Percentiles rank a stretch among this genome's conserved stretches.
phyloP scores from a whole-genome alignment of 2,113 vertebrate species.

The Anarhynchus alexandrinus region DNA sequence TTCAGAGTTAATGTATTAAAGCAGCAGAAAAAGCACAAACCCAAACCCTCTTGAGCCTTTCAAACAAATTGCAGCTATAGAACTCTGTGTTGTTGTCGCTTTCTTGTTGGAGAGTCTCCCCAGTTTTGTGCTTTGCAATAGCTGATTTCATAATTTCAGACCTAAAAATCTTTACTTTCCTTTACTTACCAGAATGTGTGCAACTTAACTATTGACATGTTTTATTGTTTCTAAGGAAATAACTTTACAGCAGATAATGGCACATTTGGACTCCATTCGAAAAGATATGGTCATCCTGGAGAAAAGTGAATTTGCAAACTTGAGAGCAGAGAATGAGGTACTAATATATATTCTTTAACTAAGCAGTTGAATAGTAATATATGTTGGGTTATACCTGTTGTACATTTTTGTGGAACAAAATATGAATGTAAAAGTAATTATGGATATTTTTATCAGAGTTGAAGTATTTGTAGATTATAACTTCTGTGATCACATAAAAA shows the following conservation, averaged over 20 bases:
- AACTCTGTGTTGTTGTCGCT: neutral
- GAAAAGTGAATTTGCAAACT: slow-evolving; percentile 96
- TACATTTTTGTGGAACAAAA: neutral
- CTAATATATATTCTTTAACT: neutral
- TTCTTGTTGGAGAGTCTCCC: neutral
- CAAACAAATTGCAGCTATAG: neutral
- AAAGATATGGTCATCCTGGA: slow-evolving; percentile 99
- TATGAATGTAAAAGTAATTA: neutral
- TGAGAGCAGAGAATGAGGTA: slow-evolving; percentile 92
- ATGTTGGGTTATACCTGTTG: neutral
- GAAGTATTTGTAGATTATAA: neutral
- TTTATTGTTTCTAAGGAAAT: slow-evolving; percentile 83
- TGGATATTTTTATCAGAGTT: neutral
- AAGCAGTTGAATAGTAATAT: neutral
- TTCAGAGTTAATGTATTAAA: neutral
- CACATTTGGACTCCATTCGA: slow-evolving; percentile 92
- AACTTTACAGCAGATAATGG: slow-evolving; percentile 92
- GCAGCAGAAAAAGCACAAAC: neutral
- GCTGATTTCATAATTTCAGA: neutral
- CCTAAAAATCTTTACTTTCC: neutral
- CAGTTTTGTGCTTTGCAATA: neutral
- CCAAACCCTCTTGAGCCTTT: neutral
- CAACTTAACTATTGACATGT: neutral
- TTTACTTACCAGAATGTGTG: neutral
- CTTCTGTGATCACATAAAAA: neutral